Evolutionary conservation across 1,140 invertebrate species (phyloP).

Genomic region (Heliconius himera): DNA sequence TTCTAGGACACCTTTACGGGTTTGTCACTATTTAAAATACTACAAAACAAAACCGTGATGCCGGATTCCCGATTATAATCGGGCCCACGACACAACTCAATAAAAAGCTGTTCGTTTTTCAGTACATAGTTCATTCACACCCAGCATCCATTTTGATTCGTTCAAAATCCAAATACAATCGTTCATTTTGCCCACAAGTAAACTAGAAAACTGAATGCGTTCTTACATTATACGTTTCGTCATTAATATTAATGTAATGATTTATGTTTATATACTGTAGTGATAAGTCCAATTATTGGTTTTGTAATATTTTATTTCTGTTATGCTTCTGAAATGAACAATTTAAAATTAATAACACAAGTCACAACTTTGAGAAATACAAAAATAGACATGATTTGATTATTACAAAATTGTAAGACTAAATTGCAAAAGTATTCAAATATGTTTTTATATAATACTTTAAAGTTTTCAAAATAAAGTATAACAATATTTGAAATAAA

Average conservation of each 20-base stretch:
- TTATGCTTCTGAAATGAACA: neutral
- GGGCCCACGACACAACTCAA: conserved; percentile 78
- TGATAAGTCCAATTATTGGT: neutral
- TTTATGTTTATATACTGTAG: neutral
- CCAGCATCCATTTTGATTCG: conserved; percentile 83
- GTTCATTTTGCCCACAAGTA: conserved; percentile 75
- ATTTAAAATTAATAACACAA: neutral
- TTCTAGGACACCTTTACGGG: conserved; percentile 53
- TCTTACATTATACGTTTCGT: conserved; percentile 58
- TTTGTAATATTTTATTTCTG: neutral
- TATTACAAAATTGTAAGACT: neutral
- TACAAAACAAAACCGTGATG: conserved; percentile 68
- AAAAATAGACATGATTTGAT: neutral
- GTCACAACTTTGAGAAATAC: neutral
- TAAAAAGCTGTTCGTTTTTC: conserved; percentile 81
- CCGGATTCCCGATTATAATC: conserved; percentile 75
- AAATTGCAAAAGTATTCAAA: neutral
- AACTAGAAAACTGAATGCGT: conserved; percentile 67
- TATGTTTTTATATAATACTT: neutral
- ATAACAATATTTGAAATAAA: neutral
- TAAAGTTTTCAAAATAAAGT: neutral
- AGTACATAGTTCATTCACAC: conserved; percentile 82
- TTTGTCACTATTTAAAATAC: conserved; percentile 64
- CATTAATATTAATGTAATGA: conserved; percentile 29
- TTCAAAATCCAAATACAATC: conserved; percentile 81